Evolutionary conservation across 2,888 invertebrate genomes (phyloP).

Genomic region (Microctonus brassicae): DNA sequence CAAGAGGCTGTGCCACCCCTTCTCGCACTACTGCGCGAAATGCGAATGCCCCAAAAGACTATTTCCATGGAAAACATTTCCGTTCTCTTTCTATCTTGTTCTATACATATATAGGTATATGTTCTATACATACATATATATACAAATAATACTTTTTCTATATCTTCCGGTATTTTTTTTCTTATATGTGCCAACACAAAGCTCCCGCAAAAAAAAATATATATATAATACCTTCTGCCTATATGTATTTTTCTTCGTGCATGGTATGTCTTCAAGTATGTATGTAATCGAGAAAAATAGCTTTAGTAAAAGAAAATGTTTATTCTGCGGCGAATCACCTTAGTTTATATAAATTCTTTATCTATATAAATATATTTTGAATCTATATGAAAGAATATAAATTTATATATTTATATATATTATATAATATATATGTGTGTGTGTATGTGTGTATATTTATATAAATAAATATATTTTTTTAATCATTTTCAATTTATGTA

Average conservation of each 20-base stretch:
- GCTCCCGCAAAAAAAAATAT: slow-evolving; percentile 13
- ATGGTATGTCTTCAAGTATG: background rate
- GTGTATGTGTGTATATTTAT: too few species aligned
- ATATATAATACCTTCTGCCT: too few species aligned
- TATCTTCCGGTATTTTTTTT: slow-evolving; percentile 23
- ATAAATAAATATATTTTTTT: too few species aligned
- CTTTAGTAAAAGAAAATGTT: background rate
- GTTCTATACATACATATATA: slow-evolving; percentile 21
- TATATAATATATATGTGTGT: too few species aligned
- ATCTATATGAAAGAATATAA: too few species aligned
- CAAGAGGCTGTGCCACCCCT: slow-evolving; percentile 34
- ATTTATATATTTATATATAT: too few species aligned
- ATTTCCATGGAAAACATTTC: slow-evolving; percentile 44
- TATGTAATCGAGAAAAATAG: background rate
- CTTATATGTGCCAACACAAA: background rate
- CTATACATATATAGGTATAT: slow-evolving; percentile 24
- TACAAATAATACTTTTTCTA: slow-evolving; percentile 14
- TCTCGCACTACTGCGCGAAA: background rate
- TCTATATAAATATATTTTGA: too few species aligned
- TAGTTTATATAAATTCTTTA: background rate
- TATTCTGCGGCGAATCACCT: background rate
- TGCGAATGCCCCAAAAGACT: slow-evolving; percentile 35
- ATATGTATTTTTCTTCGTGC: background rate
- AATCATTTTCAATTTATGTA: background rate
- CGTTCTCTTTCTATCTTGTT: slow-evolving; percentile 26